Base-by-base conservation (phyloP, 2,888 invertebrate species). In the Nudaria mundana region DNA sequence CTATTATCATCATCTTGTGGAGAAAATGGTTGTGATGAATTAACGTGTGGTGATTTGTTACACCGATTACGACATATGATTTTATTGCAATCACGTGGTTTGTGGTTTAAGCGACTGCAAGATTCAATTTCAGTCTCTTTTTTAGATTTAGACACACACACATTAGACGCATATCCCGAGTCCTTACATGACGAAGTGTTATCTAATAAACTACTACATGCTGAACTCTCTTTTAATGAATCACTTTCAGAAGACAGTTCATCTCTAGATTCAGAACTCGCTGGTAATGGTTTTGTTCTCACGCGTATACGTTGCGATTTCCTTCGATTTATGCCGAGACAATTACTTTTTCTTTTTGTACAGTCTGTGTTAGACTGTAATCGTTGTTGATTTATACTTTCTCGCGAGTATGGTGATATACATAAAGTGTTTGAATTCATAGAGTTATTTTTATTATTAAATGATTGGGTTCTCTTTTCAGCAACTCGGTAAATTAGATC, bases 391-490 rank as follows among this genome's bases (percentile, higher is more conserved):
- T 30, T 12, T 5, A 13, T 18, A 4, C n/a, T n/a, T n/a, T n/a
- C n/a, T n/a, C 52, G 42, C 46, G 48, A 0, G 59, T 52, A 13
- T 5, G 49, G 66, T 33, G 46, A 41, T 37, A 45, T 49, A 8
- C 30, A 30, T 3, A 34, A 3, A 6, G 34, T 57, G 1, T 29
- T 10, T 26, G 43, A 13, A 14, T 13, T 4, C 3, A 29, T 32
- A 22, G 30, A n/a, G 10, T 4, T 6, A n/a, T 10, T n/a, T n/a
- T n/a, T 36, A n/a, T 12, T 22, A 7, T 37, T 39, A 22, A 48
- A 63, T 2, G 74, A 70, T 44, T 78, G 71, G 5, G 71, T 76
- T 34, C 56, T 63, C 40, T 61, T 63, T n/a, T 71, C 56, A 14
- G 54, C 39, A 12, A 41, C 29, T 48, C 51, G 47, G 25, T 55